A percentile compares a stretch with the other conserved stretches of the same genome.
Evolutionary conservation across 2,797 vertebrate genomes (phyloP).

Genomic region (Buceros bicornis): DNA sequence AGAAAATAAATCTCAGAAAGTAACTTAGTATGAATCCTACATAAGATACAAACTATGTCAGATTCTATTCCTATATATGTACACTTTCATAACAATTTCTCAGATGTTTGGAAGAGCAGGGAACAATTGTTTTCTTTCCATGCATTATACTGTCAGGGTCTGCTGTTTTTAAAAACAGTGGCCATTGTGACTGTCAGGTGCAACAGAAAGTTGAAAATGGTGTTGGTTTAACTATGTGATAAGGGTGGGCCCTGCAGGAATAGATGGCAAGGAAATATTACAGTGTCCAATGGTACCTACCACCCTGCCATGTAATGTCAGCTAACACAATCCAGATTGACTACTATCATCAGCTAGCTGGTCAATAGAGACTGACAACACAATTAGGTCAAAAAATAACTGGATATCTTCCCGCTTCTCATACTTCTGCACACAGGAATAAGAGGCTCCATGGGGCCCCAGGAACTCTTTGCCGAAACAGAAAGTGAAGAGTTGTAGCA

Average conservation of each 20-base stretch:
- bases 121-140: neutral
- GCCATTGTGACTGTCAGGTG: neutral
- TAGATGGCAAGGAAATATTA: neutral
- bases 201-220: neutral
- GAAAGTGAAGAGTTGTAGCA: neutral
- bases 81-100: neutral
- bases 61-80: neutral
- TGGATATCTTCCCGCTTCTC: neutral
- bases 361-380: neutral
- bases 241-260: neutral
- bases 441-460: neutral
- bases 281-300: neutral
- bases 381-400: neutral
- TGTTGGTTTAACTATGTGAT: neutral
- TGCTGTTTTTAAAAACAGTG: neutral
- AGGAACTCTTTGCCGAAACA: neutral
- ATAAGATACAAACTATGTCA: neutral
- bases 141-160: fast-evolving
- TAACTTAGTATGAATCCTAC: neutral
- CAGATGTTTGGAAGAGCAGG: neutral
- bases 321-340: neutral
- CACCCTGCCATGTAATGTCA: neutral
- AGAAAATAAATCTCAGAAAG: neutral
- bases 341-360: neutral
- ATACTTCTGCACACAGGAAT: neutral